Conservation (phyloP, 2,888 invertebrate species). For the Epirrhoe tristata region DNA sequence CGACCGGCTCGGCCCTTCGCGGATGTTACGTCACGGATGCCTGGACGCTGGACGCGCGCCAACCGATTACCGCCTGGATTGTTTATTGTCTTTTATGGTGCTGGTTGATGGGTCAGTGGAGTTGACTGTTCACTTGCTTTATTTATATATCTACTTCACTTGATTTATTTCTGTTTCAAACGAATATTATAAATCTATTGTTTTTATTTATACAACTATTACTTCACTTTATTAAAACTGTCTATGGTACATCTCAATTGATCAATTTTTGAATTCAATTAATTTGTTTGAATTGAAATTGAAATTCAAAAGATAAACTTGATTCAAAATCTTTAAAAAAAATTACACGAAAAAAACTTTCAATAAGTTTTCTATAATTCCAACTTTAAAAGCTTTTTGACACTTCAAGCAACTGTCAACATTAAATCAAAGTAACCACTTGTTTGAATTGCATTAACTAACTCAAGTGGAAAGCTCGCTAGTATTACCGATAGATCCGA, state of each 20-base stretch:
- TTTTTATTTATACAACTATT: background rate
- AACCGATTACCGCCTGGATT: conserved; percentile 78
- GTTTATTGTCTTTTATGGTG: conserved; percentile 83
- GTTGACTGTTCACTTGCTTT: conserved; percentile 54
- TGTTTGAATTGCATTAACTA: conserved; percentile 28
- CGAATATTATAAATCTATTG: background rate
- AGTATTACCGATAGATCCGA: conserved; percentile 43
- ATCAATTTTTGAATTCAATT: conserved; percentile 18
- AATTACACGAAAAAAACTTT: conserved; percentile 1
- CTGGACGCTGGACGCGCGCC: conserved; percentile 76
- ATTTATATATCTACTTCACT: conserved; percentile 37
- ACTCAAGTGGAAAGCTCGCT: conserved; percentile 20
- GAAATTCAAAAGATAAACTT: background rate
- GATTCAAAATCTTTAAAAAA: conserved; percentile 7
- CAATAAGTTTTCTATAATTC: conserved; percentile 19
- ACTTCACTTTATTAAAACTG: background rate
- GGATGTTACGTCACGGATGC: conserved; percentile 81
- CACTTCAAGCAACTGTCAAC: conserved; percentile 19
- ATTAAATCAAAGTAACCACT: conserved; percentile 24
- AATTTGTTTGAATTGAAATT: conserved; percentile 8
- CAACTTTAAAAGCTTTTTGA: conserved; percentile 11
- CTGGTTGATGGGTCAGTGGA: conserved; percentile 71
- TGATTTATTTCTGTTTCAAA: conserved; percentile 7
- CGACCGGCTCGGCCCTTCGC: conserved; percentile 71
- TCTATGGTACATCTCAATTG: conserved; percentile 18